These are phyloP conservation scores for Panthera tigris DNA, from an alignment of 2,113 vertebrate species.

Conservation along the genomic window DNA sequence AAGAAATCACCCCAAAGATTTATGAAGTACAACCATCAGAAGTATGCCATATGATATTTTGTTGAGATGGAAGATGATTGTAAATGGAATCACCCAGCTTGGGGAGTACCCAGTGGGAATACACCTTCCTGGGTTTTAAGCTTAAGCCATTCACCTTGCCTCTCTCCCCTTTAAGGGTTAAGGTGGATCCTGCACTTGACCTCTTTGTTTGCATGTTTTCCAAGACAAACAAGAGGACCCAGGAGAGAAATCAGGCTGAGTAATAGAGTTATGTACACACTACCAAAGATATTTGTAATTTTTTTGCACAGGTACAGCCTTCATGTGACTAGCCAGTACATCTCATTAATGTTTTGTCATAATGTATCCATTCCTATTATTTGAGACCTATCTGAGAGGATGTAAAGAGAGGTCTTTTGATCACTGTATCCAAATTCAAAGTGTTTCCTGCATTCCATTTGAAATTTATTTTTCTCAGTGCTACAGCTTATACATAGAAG, in stretches of 20 bases:
- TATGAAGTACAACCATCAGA: slow-evolving; percentile 43
- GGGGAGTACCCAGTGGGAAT: background rate
- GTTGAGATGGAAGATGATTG: background rate
- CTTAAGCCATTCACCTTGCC: background rate
- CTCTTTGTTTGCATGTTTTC: background rate
- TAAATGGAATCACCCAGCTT: background rate
- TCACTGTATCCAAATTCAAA: background rate
- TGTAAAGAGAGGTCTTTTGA: background rate
- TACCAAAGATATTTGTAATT: background rate
- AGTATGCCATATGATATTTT: background rate
- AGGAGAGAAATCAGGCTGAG: background rate
- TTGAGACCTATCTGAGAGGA: background rate
- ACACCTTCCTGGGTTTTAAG: background rate
- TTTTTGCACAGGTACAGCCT: background rate
- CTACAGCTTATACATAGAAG: background rate
- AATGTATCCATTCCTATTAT: background rate
- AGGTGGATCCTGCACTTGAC: background rate
- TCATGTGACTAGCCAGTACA: background rate
- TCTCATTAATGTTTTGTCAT: background rate
- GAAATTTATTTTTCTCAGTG: background rate
- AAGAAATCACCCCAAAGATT: slow-evolving; percentile 62
- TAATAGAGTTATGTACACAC: background rate
- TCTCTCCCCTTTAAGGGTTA: background rate
- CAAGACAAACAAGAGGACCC: background rate
- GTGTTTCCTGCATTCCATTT: background rate